These are phyloP conservation scores for Synanthedon tipuliformis DNA, from an alignment of 2,888 invertebrate genomes.

Conservation along the genomic window DNA sequence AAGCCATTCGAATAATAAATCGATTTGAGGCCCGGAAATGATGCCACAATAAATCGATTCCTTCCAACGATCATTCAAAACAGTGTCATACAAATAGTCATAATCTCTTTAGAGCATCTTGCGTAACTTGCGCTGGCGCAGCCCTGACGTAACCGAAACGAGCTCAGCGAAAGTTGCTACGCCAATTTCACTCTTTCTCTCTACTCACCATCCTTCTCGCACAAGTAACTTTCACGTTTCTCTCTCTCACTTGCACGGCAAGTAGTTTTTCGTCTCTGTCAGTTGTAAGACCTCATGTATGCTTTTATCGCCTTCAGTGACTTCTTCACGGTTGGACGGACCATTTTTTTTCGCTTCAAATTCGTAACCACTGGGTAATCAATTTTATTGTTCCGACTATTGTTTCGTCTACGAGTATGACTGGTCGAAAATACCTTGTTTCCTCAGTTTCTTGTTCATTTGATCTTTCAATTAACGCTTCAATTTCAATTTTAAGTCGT, in stretches of 20 bases:
- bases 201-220: constrained; percentile 29
- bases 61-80: constrained; percentile 56
- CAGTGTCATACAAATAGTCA: constrained; percentile 56
- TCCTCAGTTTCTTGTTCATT: constrained; percentile 3
- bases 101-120: constrained; percentile 47
- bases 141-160: constrained; percentile 60
- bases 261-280: constrained; percentile 29
- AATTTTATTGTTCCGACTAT: constrained; percentile 38
- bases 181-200: constrained; percentile 65
- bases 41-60: constrained; percentile 41
- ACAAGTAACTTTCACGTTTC: constrained; percentile 12
- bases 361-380: constrained; percentile 48
- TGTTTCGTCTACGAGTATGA: constrained; percentile 14
- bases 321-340: constrained; percentile 45
- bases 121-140: constrained; percentile 39
- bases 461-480: background rate
- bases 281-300: constrained; percentile 21
- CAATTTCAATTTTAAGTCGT: background rate
- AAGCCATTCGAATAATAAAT: constrained; percentile 7
- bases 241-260: constrained; percentile 25
- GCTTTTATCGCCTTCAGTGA: constrained; percentile 32
- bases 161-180: constrained; percentile 64
- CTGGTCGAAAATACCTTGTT: constrained; percentile 9
- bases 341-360: constrained; percentile 45
- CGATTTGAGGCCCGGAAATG: constrained; percentile 34